Evolutionary conservation across 1,140 invertebrate species (phyloP), one percentile per base, ranked within the genome.

Genomic region (Panagrolaimus sp.): DNA sequence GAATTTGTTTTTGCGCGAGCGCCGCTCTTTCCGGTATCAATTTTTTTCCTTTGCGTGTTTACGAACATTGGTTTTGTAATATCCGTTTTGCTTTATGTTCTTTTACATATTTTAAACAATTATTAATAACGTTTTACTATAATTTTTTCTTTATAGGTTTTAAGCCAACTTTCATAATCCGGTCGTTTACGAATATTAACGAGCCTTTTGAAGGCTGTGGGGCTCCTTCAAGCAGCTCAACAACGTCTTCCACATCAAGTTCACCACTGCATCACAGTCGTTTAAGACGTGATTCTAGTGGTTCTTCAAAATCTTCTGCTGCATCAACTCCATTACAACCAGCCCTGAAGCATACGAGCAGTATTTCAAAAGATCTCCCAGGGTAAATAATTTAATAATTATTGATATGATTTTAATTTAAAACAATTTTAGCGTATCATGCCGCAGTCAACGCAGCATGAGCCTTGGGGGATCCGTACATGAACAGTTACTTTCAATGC

Each of bases 381-480:
- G 51, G 51, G 31, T 38, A 38, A 38, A 38, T 38, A 38, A 4
- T n/a, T n/a, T n/a, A n/a, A n/a, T n/a, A n/a, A 38, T 7, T 7
- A 38, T 38, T 38, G 31, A 4, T 4, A 38, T 4, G 31, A 4
- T 38, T 4, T 38, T 38, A 38, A 38, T 38, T 7, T 43, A 8
- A 25, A 71, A 71, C 48, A 27, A 78, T 23, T 46, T 42, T 7
- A 38, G 31, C 2, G 31, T 38, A 16, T 61, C 70, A 25, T 80
- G 65, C 47, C 75, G 79, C n/a, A 76, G 70, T 44, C 79, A 82
- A 65, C 68, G 80, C 14, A 79, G 76, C 16, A 82, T 82, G 80
- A 78, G 75, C 5, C 67, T 82, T 23, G 80, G 80, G 13, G 81
- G 80, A 9, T 75, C 80, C 13, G 79, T 78, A 9, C 79, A 81